A percentile compares a stretch with the other conserved stretches of the same genome.
Evolutionary conservation across 2,888 invertebrate genomes (phyloP).

Genomic region (Nemotelus nigrinus): DNA sequence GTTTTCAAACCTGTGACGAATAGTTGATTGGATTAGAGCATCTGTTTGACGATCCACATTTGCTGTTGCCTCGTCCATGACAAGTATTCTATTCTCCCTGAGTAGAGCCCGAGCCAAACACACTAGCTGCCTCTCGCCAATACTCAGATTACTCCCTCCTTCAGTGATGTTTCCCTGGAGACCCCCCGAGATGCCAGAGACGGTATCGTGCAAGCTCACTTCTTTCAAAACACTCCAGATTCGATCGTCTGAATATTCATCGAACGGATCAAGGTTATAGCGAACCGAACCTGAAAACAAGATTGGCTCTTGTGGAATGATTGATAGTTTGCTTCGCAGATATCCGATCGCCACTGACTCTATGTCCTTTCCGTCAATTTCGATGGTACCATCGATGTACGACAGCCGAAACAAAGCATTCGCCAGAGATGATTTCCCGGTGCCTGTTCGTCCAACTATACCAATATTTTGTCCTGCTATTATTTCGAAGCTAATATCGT

Average conservation of each 20-base stretch:
- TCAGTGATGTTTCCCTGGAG: conserved; percentile 79
- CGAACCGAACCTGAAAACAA: conserved; percentile 88
- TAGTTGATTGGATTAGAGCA: conserved; percentile 82
- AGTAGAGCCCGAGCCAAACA: conserved; percentile 90
- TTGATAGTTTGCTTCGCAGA: conserved; percentile 80
- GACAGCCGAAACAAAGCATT: conserved; percentile 82
- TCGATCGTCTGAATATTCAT: conserved; percentile 78
- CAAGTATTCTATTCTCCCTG: conserved; percentile 82
- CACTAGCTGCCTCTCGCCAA: conserved; percentile 89
- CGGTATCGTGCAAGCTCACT: conserved; percentile 71
- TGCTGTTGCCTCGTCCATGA: conserved; percentile 94
- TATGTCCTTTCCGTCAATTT: conserved; percentile 82
- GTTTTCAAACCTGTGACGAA: conserved; percentile 76
- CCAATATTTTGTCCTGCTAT: conserved; percentile 74
- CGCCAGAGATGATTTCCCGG: conserved; percentile 77
- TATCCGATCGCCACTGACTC: conserved; percentile 77
- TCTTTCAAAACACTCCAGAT: conserved; percentile 75
- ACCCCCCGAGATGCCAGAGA: conserved; percentile 72
- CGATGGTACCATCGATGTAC: conserved; percentile 78
- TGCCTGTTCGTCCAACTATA: conserved; percentile 77
- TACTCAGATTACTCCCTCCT: conserved; percentile 84
- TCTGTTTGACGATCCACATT: conserved; percentile 93
- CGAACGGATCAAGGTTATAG: conserved; percentile 90
- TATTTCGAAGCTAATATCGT: conserved; percentile 74
- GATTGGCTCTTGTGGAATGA: conserved; percentile 87